These are phyloP conservation scores for Etheostoma spectabile DNA, from an alignment of 2,113 vertebrate genomes.

Conservation along the genomic window DNA sequence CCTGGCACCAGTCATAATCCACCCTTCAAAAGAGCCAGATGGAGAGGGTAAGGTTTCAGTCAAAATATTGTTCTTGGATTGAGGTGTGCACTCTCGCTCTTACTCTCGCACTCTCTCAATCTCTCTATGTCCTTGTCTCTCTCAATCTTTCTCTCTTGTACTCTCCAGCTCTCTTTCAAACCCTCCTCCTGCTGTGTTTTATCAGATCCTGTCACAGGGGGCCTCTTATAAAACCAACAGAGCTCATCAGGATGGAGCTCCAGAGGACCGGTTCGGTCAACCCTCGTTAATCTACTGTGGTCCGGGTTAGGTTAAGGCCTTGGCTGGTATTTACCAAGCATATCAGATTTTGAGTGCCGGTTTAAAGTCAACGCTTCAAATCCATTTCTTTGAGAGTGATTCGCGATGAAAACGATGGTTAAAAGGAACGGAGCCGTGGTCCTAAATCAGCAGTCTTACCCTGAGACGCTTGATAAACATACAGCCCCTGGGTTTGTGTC, in stretches of 20 bases:
- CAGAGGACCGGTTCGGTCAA: constrained; percentile 51
- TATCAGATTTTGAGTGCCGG: constrained; percentile 50
- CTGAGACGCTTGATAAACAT: constrained; percentile 78
- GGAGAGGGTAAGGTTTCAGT: constrained; percentile 85
- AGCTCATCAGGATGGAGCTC: constrained; percentile 71
- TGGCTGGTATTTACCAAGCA: constrained; percentile 52
- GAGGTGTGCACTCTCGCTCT: constrained; percentile 72
- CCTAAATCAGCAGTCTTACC: constrained; percentile 74
- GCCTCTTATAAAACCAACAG: constrained; percentile 75
- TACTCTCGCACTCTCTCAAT: constrained; percentile 57
- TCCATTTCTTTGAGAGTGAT: constrained; percentile 50
- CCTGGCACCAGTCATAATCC: constrained; percentile 84
- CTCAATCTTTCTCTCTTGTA: constrained; percentile 61
- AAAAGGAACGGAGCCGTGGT: constrained; percentile 51
- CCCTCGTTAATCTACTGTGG: constrained; percentile 57
- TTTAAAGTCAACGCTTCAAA: constrained; percentile 60
- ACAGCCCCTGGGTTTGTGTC: constrained; percentile 70
- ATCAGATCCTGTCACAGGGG: constrained; percentile 78
- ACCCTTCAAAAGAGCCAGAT: constrained; percentile 86
- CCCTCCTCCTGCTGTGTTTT: constrained; percentile 70
- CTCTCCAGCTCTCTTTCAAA: constrained; percentile 61
- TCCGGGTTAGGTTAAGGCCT: constrained; percentile 44
- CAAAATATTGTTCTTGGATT: constrained; percentile 87
- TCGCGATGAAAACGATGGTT: constrained; percentile 57
- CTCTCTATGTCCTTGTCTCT: constrained; percentile 61